A percentile compares a stretch with the other conserved stretches of the same genome.
These are phyloP conservation scores for Calyptomena viridis DNA, from an alignment of 2,113 vertebrate genomes.

Conservation along the genomic window DNA sequence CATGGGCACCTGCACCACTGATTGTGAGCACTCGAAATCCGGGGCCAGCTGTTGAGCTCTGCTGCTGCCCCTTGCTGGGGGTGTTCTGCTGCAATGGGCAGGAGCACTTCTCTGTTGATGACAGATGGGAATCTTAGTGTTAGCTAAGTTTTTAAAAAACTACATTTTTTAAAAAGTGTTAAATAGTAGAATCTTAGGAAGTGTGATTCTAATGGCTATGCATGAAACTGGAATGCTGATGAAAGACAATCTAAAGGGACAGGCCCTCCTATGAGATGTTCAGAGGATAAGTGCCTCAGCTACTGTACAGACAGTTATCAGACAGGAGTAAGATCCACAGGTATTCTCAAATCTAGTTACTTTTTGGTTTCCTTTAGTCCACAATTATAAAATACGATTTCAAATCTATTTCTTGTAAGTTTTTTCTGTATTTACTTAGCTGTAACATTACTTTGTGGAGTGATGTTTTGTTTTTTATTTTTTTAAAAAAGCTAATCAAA, in stretches of 20 bases:
- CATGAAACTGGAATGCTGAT: not conserved
- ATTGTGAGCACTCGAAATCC: not conserved
- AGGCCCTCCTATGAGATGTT: not conserved
- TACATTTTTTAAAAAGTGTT: not conserved
- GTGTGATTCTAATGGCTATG: not conserved
- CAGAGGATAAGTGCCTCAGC: not conserved
- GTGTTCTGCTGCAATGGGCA: not conserved
- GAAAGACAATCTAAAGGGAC: not conserved
- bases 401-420: not conserved
- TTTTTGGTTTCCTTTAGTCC: not conserved
- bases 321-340: not conserved
- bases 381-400: not conserved
- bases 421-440: not conserved
- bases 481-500: not conserved
- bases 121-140: not conserved
- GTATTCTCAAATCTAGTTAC: not conserved
- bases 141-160: not conserved
- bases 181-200: not conserved
- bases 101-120: not conserved
- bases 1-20: not conserved
- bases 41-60: not conserved
- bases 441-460: not conserved
- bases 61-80: not conserved
- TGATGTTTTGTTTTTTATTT: not conserved
- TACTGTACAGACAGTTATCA: too few relatives aligned